Evolutionary conservation across 2,888 invertebrate species (phyloP).

Genomic region (Acronicta leporina): DNA sequence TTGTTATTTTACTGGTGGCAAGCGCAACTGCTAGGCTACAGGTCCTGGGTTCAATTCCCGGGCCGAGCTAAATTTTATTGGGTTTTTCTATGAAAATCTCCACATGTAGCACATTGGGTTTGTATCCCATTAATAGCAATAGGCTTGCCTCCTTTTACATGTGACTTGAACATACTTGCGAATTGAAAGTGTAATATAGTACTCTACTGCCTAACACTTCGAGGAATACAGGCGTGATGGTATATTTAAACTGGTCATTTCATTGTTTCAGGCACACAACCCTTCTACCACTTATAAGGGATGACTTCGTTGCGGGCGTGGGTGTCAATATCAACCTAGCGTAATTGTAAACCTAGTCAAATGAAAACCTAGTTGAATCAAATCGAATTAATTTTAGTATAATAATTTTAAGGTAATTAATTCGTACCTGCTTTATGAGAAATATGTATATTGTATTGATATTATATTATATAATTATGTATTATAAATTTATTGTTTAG

Average conservation of each 20-base stretch:
- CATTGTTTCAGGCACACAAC: constrained; percentile 90
- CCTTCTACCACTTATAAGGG: constrained; percentile 91
- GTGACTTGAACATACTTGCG: too few relatives aligned
- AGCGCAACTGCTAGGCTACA: too few relatives aligned
- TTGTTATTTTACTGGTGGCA: too few relatives aligned
- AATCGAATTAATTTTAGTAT: constrained; percentile 52
- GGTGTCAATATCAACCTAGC: constrained; percentile 89
- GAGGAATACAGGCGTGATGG: too few relatives aligned
- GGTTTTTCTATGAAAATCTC: too few relatives aligned
- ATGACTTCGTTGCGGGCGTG: constrained; percentile 91
- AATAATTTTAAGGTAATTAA: constrained; percentile 46
- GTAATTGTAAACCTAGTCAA: constrained; percentile 69
- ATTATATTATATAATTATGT: background rate
- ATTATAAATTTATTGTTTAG: background rate
- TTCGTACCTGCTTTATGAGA: constrained; percentile 57
- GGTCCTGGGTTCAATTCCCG: too few relatives aligned
- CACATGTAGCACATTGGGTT: too few relatives aligned
- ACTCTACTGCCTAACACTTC: too few relatives aligned
- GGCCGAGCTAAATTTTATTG: too few relatives aligned
- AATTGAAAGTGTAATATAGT: too few relatives aligned
- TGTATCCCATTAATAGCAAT: too few relatives aligned
- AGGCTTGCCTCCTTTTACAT: too few relatives aligned
- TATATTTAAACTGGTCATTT: constrained; percentile 9
- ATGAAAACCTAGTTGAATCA: constrained; percentile 53
- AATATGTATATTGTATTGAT: constrained; percentile 21